Percentiles rank a stretch among this genome's conserved stretches.
phyloP scores from a whole-genome alignment of 2,113 vertebrate genomes.

The Fregetta grallaria region DNA sequence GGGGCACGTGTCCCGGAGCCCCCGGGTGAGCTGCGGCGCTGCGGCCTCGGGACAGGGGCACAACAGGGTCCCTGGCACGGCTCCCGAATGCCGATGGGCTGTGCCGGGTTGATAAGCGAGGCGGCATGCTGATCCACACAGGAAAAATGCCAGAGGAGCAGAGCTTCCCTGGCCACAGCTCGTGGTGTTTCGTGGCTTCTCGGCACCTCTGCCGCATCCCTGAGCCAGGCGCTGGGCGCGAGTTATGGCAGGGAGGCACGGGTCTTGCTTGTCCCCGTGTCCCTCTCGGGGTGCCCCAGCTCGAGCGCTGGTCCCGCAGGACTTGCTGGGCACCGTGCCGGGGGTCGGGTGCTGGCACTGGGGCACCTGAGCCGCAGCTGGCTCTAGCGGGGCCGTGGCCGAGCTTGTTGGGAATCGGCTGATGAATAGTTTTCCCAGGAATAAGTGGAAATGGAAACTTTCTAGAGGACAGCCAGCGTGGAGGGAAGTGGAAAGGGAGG shows the following conservation, averaged over 20 bases:
- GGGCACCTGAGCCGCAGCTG: not conserved
- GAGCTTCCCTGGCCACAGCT: not conserved
- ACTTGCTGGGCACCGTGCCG: fast-evolving
- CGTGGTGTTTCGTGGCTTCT: not conserved
- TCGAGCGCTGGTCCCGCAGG: fast-evolving
- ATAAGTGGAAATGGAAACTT: not conserved
- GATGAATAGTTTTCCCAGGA: not conserved
- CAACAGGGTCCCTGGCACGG: fast-evolving
- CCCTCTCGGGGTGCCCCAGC: fast-evolving
- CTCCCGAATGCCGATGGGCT: fast-evolving
- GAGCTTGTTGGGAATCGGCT: fast-evolving
- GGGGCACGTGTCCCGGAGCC: not conserved
- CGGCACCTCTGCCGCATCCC: fast-evolving
- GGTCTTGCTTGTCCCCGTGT: not conserved
- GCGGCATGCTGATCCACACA: fast-evolving
- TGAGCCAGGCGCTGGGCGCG: fast-evolving
- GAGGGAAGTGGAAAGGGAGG: not conserved
- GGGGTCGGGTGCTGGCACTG: not conserved
- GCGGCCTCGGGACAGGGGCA: not conserved
- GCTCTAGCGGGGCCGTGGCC: fast-evolving
- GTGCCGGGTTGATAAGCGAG: fast-evolving
- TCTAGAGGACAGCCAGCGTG: not conserved
- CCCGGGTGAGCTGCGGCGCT: not conserved
- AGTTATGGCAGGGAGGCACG: not conserved
- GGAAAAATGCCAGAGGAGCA: not conserved